Percentiles rank a stretch among this genome's conserved stretches.
These are phyloP conservation scores for Drosophila carrolli DNA, from an alignment of 1,140 invertebrate species.

Conservation along the genomic window DNA sequence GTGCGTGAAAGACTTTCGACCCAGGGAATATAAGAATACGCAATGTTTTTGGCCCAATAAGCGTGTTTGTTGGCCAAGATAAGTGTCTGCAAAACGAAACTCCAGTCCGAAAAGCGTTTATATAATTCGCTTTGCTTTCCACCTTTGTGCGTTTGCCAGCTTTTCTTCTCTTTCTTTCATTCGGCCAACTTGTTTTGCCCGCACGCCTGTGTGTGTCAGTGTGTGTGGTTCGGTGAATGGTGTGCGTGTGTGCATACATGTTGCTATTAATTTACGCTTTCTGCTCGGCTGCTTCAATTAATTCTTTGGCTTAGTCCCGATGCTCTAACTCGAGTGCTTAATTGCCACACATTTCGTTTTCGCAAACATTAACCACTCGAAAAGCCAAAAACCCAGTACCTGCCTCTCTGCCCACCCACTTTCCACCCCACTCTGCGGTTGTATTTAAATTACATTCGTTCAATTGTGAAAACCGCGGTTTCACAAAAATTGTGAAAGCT, in stretches of 20 bases:
- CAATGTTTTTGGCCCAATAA: conserved; percentile 12
- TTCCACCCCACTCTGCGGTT: conserved; percentile 6
- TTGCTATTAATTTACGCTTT: conserved; percentile 75
- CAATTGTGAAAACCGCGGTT: conserved; percentile 64
- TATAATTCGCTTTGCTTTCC: conserved; percentile 46
- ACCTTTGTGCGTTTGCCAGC: conserved; percentile 34
- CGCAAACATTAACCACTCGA: conserved; percentile 28
- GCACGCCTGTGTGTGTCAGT: conserved; percentile 4
- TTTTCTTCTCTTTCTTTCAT: conserved; percentile 26
- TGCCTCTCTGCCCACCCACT: neutral
- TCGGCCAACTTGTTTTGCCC: conserved; percentile 58
- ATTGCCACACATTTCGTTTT: conserved; percentile 57
- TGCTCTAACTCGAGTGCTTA: conserved; percentile 52
- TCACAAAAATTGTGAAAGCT: conserved; percentile 72
- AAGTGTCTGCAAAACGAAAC: conserved; percentile 14
- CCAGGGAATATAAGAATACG: conserved; percentile 2
- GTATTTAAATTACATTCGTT: conserved; percentile 63
- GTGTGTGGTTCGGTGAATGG: conserved; percentile 2
- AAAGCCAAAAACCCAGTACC: neutral
- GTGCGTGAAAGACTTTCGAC: conserved; percentile 27
- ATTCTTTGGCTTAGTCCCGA: conserved; percentile 65
- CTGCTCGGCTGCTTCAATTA: conserved; percentile 81
- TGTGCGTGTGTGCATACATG: conserved; percentile 28
- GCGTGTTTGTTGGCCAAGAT: conserved; percentile 13
- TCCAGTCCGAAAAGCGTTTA: conserved; percentile 34